These are phyloP conservation scores for Montipora efflorescens DNA, from an alignment of 64 coral and sea anemone species.

Conservation along the genomic window DNA sequence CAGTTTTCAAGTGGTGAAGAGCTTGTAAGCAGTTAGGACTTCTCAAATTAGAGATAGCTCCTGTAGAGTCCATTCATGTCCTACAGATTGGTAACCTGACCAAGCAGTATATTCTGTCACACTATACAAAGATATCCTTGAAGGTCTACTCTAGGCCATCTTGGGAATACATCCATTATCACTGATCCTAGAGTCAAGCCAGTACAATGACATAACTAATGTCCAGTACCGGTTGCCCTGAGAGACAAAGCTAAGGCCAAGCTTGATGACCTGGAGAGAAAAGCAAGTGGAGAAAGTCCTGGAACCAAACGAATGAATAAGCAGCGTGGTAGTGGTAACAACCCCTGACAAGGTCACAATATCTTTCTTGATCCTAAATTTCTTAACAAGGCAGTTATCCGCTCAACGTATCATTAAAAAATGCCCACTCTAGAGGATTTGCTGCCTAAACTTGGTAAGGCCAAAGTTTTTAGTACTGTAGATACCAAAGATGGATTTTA, in stretches of 20 bases:
- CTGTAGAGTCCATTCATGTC: slow-evolving; percentile 9
- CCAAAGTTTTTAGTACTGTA: too few relatives aligned
- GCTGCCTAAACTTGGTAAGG: too few relatives aligned
- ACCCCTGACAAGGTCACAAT: too few relatives aligned
- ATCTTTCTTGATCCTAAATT: too few relatives aligned
- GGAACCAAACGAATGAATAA: background rate
- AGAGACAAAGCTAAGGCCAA: slow-evolving; percentile 24
- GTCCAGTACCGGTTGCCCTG: background rate
- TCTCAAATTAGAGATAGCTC: slow-evolving; percentile 53
- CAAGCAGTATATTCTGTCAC: slow-evolving; percentile 37
- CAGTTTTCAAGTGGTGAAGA: slow-evolving; percentile 31
- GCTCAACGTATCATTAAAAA: too few relatives aligned
- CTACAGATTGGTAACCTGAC: slow-evolving; percentile 20
- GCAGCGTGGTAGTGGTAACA: too few relatives aligned
- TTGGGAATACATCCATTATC: slow-evolving; percentile 50
- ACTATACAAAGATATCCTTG: slow-evolving; percentile 39
- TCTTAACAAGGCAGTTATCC: too few relatives aligned
- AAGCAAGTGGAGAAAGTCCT: background rate
- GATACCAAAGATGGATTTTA: too few relatives aligned
- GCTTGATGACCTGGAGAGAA: slow-evolving; percentile 23
- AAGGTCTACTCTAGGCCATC: slow-evolving; percentile 20
- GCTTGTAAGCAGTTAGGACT: slow-evolving; percentile 59
- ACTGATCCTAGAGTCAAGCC: slow-evolving; percentile 14
- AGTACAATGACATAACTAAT: too few relatives aligned
- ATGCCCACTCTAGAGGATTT: too few relatives aligned